Evolutionary conservation across 1,140 invertebrate species (phyloP).

Genomic region (Archegozetes longisetosus): DNA sequence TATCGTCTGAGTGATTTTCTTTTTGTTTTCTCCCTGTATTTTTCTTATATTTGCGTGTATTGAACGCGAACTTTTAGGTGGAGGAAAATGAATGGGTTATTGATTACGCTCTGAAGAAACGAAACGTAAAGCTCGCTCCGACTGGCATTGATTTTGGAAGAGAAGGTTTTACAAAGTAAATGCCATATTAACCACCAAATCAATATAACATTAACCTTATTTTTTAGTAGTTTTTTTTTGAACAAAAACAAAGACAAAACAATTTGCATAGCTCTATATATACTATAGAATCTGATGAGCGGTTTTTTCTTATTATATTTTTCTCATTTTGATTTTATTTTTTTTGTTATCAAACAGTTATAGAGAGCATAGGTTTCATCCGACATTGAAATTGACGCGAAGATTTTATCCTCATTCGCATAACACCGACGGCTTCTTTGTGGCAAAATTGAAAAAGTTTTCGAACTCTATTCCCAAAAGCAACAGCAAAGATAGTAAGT

Average conservation of each 20-base stretch:
- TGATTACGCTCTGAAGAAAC: slow-evolving; percentile 83
- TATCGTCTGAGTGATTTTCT: not conserved
- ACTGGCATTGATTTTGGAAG: slow-evolving; percentile 89
- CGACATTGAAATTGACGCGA: slow-evolving; percentile 68
- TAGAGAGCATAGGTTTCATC: slow-evolving; percentile 55
- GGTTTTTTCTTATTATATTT: not conserved
- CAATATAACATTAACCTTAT: not conserved
- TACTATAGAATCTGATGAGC: not conserved
- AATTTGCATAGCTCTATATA: not conserved
- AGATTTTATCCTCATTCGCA: slow-evolving; percentile 94
- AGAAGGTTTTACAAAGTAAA: slow-evolving; percentile 75
- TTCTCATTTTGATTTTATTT: slow-evolving; percentile 8
- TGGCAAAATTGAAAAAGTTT: slow-evolving; percentile 94
- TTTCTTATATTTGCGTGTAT: slow-evolving; percentile 2
- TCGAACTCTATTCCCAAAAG: slow-evolving; percentile 52
- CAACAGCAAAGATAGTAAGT: not conserved
- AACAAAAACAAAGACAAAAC: not conserved
- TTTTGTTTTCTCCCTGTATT: slow-evolving; percentile 8
- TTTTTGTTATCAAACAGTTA: slow-evolving; percentile 38
- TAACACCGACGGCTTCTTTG: slow-evolving; percentile 99
- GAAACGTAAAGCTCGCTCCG: slow-evolving; percentile 77
- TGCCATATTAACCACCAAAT: not conserved
- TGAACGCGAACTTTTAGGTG: slow-evolving; percentile 36
- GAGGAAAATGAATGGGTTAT: slow-evolving; percentile 98
- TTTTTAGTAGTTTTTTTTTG: not conserved